phyloP scores from a whole-genome alignment of 2,797 vertebrate genomes.

The Australoheros facetus region DNA sequence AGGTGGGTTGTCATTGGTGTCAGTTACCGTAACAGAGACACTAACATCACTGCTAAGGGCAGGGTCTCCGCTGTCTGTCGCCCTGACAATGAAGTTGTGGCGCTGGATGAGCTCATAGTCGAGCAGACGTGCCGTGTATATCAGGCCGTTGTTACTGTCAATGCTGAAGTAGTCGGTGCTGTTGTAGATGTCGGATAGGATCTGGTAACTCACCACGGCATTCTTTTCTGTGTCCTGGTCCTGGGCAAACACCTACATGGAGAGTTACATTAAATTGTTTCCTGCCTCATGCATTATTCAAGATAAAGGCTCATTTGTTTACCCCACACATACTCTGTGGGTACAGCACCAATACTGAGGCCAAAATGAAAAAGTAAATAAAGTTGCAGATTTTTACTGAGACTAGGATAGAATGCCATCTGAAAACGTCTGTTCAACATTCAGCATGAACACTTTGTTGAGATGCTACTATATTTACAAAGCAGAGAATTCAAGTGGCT shows the following conservation, averaged over 20 bases:
- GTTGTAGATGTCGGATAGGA: slow-evolving; percentile 86
- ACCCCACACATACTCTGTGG: slow-evolving; percentile 3
- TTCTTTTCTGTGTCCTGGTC: slow-evolving; percentile 92
- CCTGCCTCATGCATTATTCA: slow-evolving; percentile 53
- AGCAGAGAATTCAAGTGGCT: background rate
- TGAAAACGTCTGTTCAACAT: background rate
- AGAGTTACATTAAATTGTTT: slow-evolving; percentile 31
- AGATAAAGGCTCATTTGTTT: slow-evolving; percentile 31
- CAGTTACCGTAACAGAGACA: slow-evolving; percentile 85
- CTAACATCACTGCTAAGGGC: slow-evolving; percentile 86
- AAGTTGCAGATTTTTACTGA: slow-evolving; percentile 2
- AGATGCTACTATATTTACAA: background rate
- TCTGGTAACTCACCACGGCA: slow-evolving; percentile 86
- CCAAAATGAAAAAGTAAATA: slow-evolving; percentile 25
- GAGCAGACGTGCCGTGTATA: slow-evolving; percentile 85
- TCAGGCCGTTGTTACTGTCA: slow-evolving; percentile 86
- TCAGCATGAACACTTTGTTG: background rate
- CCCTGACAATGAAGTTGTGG: slow-evolving; percentile 87
- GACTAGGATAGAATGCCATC: background rate
- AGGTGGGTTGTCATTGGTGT: slow-evolving; percentile 95
- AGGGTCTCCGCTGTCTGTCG: slow-evolving; percentile 88
- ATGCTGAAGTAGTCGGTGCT: slow-evolving; percentile 90
- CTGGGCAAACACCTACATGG: slow-evolving; percentile 82
- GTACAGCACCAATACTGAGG: slow-evolving; percentile 1
- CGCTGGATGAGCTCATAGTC: slow-evolving; percentile 89